Evolutionary conservation across 2,888 invertebrate species (phyloP), one percentile per base, ranked within the genome.

Genomic region (Athrips mouffetella): DNA sequence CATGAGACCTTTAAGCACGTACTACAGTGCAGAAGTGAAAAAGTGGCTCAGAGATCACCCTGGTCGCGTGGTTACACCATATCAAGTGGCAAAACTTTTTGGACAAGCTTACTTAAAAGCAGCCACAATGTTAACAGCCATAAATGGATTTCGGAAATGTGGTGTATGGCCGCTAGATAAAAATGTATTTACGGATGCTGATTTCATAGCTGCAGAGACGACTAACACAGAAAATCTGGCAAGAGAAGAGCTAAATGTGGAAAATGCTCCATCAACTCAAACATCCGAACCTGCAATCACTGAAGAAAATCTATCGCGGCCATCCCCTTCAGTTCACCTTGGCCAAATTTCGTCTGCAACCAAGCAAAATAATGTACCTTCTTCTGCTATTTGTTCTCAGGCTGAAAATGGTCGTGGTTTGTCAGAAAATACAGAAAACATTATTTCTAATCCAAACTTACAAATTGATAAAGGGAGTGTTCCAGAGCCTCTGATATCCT

Each of bases 1-100:
- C 46, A 66, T 59, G 60, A 59, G 58, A 16, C 67, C 68, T 10
- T 48, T 70, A 16, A 58, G 54, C 16, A 62, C 61, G 1, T 64
- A 57, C 52, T 67, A 65, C 46, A 52, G 57, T 45, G 58, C 61
- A 53, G 61, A 60, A 49, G 53, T 65, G 21, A 45, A 48, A 25
- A 59, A 44, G 6, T 70, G 62, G 62, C 52, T 65, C 1, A 58
- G 59, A 53, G 49, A 52, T 21, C 51, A 70, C 49, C 63, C 64
- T 40, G 66, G 62, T 30, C 53, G 62, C 45, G 53, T 52, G 15
- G 63, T 67, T n/a, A 59, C 63, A 11, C 55, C 55, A 21, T 63
- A 52, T 45, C 62, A 70, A 54, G 54, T 69, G 44, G 55, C 52
- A 40, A 52, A 53, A 47, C 45, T 67, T 23, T 63, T 70, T 54